Evolutionary conservation across 2,888 invertebrate genomes (phyloP), one percentile per base, ranked within the genome.

Genomic region (Dynastes hyllus): DNA sequence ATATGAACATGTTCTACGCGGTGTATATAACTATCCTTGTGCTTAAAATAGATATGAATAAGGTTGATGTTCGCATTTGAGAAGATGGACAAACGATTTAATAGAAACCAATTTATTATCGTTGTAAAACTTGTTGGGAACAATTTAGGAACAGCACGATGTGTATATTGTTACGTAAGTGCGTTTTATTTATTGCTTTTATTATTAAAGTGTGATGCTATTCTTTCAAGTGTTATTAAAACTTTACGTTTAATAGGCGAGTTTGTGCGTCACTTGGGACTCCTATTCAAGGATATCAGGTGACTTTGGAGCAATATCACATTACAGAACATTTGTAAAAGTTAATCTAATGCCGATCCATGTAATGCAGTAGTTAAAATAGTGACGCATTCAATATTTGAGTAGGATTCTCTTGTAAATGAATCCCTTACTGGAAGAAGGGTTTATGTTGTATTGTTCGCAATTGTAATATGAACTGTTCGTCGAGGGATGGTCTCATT

Each of bases 171-270:
- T 58, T 58, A 58, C 16, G 55, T 58, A 58, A 58, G 55, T 22
- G 63, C 63, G 63, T 63, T 63, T 63, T 29, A 29, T 63, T 63
- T 63, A 63, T 63, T 63, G 63, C 13, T 37, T 63, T 63, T 63
- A 63, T 63, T 32, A 5, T 16, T 16, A 2, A 55, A n/a, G 55
- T 16, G n/a, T 11, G 27, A 9, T n/a, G 63, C 29, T 9, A 5
- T 29, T 63, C 63, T 13, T n/a, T 32, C 4, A 63, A 32, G 6
- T 8, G 55, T 8, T 58, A 22, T 58, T 58, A 58, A 58, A 58
- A 58, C 22, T 58, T 58, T 8, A 22, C 27, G 55, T 58, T 58
- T 58, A 63, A 63, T 32, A 29, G 29, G n/a, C 5, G 45, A 45
- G 45, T 8, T 45, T 11, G 45, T 11, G 8, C 11, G 45, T 45